Evolutionary conservation across 2,113 vertebrate species (phyloP).

Genomic region (Ochotona curzoniae): DNA sequence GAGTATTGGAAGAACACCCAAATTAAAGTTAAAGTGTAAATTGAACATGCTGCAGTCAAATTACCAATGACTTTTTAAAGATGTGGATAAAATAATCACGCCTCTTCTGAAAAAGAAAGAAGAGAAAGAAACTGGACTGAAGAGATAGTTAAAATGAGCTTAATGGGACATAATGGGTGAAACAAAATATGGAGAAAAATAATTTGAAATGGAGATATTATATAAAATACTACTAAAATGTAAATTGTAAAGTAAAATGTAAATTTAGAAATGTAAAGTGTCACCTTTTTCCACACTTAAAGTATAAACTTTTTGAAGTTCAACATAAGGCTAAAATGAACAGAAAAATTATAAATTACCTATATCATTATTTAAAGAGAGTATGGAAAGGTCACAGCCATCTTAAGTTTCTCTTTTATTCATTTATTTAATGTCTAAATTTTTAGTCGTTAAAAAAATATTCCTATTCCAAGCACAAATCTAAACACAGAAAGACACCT

Average conservation of each 20-base stretch:
- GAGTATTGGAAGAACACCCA: background rate
- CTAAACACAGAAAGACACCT: background rate
- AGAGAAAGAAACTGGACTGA: background rate
- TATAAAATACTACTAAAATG: background rate
- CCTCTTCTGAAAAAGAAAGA: background rate
- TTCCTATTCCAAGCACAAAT: background rate
- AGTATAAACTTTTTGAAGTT: background rate
- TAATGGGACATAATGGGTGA: background rate
- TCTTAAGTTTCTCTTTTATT: background rate
- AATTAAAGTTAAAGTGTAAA: background rate
- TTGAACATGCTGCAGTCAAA: background rate
- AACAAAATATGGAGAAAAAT: background rate
- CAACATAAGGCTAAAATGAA: background rate
- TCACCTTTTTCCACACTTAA: background rate
- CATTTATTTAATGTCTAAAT: background rate
- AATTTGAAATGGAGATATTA: background rate
- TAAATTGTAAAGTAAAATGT: too few species aligned
- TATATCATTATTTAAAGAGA: background rate
- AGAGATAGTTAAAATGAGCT: background rate
- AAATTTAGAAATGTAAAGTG: background rate
- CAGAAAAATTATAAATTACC: background rate
- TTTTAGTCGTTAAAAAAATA: background rate
- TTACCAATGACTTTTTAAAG: background rate
- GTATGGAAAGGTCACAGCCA: background rate
- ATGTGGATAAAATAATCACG: constrained; percentile 18